phyloP scores from a whole-genome alignment of 1,140 invertebrate species.

The Rhagoletis pomonella region DNA sequence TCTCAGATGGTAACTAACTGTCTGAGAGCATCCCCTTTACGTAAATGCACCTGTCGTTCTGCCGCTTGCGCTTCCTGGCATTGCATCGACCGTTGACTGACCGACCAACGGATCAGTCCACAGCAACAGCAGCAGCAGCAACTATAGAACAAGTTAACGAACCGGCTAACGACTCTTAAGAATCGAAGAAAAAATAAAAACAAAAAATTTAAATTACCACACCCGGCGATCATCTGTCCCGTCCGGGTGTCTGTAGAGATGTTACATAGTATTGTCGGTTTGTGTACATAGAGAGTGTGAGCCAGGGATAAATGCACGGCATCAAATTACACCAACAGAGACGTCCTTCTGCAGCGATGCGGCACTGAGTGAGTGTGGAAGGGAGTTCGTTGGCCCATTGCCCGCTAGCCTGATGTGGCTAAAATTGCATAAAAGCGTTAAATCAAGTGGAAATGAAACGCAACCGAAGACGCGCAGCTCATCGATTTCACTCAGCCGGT shows the following conservation, averaged over 20 bases:
- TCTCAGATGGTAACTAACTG: neutral
- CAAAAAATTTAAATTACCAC: neutral
- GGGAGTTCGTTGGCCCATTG: neutral
- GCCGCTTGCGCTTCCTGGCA: neutral
- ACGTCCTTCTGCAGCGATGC: neutral
- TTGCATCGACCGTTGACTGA: conserved; percentile 16
- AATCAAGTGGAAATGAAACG: conserved; percentile 48
- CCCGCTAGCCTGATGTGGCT: neutral
- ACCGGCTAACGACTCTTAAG: neutral
- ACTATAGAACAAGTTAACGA: conserved; percentile 14
- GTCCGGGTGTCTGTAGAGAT: conserved; percentile 16
- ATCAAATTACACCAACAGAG: conserved; percentile 19
- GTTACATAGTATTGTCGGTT: neutral
- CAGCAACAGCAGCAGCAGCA: neutral
- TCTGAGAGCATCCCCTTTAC: neutral
- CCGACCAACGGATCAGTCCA: no score
- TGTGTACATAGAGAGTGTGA: neutral
- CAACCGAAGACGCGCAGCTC: conserved; percentile 41
- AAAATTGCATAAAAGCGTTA: conserved; percentile 29
- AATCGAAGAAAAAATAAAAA: neutral
- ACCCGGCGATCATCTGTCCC: conserved; percentile 9
- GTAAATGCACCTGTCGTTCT: conserved; percentile 19
- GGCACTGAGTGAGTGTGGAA: conserved; percentile 15
- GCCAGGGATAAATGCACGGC: conserved; percentile 33
- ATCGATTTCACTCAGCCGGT: conserved; percentile 43